Base-by-base conservation (phyloP, 2,113 vertebrate species). In the Cheilinus undulatus region DNA sequence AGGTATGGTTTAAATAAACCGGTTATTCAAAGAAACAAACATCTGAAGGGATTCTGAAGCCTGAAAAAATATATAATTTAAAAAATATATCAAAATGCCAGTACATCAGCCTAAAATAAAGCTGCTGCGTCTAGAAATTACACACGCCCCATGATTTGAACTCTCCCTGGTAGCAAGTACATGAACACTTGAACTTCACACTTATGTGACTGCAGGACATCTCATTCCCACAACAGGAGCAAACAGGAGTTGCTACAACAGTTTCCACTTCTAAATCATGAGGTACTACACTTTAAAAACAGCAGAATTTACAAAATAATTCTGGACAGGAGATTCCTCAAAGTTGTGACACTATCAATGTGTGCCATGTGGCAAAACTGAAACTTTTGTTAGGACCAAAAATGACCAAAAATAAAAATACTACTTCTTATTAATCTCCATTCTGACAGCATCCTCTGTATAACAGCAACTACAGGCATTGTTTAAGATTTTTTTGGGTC, bases 1-100 rank as follows among this genome's bases (percentile, higher is more conserved):
- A 71, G 38, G 66, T 34, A 34, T 20, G 62, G 20, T 52, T 59
- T 28, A 49, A 22, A 32, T n/a, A 45, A 52, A 57, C 27, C 27
- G 53, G 19, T 56, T 50, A 40, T 52, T 65, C 7, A 57, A 17
- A 28, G 46, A 8, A 11, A 49, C 20, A 19, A 65, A 34, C 46
- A 32, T 15, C 49, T 8, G 22, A 6, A 26, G 28, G 52, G 1
- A 38, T 54, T 65, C 13, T 66, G 22, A 51, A 73, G 28, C 20
- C 12, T 38, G 12, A 63, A 43, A 66, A 30, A 26, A 38, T 30
- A 17, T 19, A 65, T 27, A 7, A 45, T 30, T 58, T 52, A 3
- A 52, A 69, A 27, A 23, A 27, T 66, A 22, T 52, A n/a, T 54
- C 17, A n/a, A 61, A 63, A 30, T 27, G 20, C n/a, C 12, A 59